Conservation (phyloP, 1,140 invertebrate species). For the Euwallacea similis region DNA sequence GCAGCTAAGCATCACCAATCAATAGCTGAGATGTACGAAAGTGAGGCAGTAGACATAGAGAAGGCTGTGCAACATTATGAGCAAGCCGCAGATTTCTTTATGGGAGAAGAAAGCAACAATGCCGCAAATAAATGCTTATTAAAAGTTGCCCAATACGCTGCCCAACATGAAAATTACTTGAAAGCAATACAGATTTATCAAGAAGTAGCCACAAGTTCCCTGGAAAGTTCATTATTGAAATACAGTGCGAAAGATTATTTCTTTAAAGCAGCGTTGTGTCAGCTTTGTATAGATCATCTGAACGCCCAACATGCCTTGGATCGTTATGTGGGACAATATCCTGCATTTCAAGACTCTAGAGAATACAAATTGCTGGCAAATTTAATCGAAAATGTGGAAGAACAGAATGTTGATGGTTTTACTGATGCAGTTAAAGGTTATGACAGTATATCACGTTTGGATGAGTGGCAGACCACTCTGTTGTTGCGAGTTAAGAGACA, state of each 20-base stretch:
- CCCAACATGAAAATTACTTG: constrained; percentile 94
- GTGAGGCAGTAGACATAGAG: constrained; percentile 87
- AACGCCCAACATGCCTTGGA: constrained; percentile 94
- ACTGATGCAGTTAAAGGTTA: constrained; percentile 95
- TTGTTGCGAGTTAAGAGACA: constrained; percentile 95
- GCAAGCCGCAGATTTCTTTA: constrained; percentile 96
- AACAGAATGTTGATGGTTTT: constrained; percentile 93
- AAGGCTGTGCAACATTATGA: constrained; percentile 92
- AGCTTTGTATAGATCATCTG: constrained; percentile 91
- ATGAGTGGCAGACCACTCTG: constrained; percentile 97
- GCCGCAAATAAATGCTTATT: constrained; percentile 97
- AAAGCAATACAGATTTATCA: constrained; percentile 98
- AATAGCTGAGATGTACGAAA: constrained; percentile 98
- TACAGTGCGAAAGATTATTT: constrained; percentile 99
- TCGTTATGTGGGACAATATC: constrained; percentile 92
- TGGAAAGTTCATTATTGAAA: constrained; percentile 94
- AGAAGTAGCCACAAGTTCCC: constrained; percentile 87
- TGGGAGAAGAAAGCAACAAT: constrained; percentile 86
- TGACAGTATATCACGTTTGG: constrained; percentile 95
- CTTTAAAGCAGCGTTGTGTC: constrained; percentile 93
- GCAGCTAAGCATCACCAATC: constrained; percentile 97
- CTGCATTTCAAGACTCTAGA: constrained; percentile 94
- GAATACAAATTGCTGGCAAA: constrained; percentile 95
- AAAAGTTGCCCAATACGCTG: constrained; percentile 96
- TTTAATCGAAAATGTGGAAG: constrained; percentile 88